These are phyloP conservation scores for Gracilinanus agilis DNA, from an alignment of 2,113 vertebrate species.

Conservation along the genomic window DNA sequence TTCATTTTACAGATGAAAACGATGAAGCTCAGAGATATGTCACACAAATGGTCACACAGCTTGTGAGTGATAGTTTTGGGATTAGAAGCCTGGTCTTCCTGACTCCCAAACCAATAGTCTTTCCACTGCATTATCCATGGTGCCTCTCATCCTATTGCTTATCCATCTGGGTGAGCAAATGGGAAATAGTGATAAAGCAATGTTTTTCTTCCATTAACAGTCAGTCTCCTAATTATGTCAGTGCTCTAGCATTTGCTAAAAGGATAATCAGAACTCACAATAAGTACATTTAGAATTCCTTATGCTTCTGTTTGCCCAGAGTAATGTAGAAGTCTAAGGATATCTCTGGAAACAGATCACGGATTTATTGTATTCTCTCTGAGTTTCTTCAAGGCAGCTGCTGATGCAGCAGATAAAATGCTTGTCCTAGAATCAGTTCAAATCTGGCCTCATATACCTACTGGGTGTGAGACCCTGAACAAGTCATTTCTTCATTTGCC, in stretches of 20 bases:
- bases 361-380: neutral
- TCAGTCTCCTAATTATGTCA: constrained; percentile 71
- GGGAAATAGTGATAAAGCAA: constrained; percentile 43
- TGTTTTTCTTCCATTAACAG: constrained; percentile 67
- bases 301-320: constrained; percentile 20
- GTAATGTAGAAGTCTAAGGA: neutral
- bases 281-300: constrained; percentile 58
- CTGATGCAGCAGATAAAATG: neutral
- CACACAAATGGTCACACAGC: neutral
- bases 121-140: constrained; percentile 58
- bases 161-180: constrained; percentile 61
- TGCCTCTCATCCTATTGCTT: constrained; percentile 30
- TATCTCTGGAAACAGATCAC: neutral
- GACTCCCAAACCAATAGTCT: constrained; percentile 64
- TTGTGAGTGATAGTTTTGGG: constrained; percentile 50
- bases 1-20: neutral
- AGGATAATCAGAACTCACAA: constrained; percentile 70
- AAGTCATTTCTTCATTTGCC: neutral
- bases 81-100: constrained; percentile 11
- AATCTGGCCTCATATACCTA: neutral
- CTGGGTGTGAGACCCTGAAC: neutral
- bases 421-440: neutral
- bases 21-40: neutral
- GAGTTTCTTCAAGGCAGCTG: neutral
- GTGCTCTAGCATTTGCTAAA: constrained; percentile 63